Conservation (phyloP, 2,797 vertebrate species). For the Enteromius unitaeniatus region DNA sequence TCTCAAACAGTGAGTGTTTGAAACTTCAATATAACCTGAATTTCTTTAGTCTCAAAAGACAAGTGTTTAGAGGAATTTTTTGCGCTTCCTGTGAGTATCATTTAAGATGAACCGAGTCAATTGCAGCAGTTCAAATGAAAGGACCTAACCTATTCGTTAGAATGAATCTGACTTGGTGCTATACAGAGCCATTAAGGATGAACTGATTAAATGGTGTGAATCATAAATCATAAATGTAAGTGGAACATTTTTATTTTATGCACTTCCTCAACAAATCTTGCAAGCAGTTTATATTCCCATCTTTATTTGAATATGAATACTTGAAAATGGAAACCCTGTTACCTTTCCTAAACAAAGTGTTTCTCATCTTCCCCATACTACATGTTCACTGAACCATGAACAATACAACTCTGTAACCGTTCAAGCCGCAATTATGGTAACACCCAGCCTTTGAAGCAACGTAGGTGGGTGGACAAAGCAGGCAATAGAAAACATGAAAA, state of each 20-base stretch:
- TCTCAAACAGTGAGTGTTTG: not conserved
- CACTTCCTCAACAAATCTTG: not conserved
- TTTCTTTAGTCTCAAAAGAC: not conserved
- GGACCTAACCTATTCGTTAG: no score
- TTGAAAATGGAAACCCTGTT: not conserved
- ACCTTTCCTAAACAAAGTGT: constrained; percentile 57
- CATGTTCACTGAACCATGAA: constrained; percentile 69
- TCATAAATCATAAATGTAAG: no score
- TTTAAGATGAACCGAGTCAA: no score
- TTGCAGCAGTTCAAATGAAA: no score
- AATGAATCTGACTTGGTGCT: no score
- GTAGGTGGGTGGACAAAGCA: constrained; percentile 47
- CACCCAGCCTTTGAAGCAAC: constrained; percentile 9
- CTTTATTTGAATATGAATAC: not conserved
- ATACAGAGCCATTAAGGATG: no score
- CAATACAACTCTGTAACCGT: constrained; percentile 64
- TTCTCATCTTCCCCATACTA: constrained; percentile 72
- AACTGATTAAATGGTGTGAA: no score
- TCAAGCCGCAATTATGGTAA: constrained; percentile 63
- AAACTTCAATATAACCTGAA: not conserved
- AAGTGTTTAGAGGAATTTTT: not conserved
- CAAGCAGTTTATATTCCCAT: not conserved
- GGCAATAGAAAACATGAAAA: not conserved
- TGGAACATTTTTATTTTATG: not conserved
- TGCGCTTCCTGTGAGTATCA: no score